These are phyloP conservation scores for Maniola hyperantus DNA, from an alignment of 2,888 invertebrate genomes.

Conservation along the genomic window DNA sequence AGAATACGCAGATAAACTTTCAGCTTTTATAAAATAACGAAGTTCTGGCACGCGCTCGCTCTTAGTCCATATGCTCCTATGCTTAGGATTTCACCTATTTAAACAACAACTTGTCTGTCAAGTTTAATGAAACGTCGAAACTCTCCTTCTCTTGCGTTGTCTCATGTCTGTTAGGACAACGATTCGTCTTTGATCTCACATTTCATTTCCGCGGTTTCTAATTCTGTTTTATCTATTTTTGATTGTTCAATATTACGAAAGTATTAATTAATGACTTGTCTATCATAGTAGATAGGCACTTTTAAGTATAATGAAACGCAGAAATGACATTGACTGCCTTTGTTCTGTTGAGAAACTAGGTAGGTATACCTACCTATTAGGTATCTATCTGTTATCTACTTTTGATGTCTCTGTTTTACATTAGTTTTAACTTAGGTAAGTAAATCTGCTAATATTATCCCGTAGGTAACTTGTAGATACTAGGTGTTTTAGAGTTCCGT, in stretches of 20 bases:
- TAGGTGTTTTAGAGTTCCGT: too few species aligned
- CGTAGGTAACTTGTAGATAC: too few species aligned
- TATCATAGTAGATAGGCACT: neutral
- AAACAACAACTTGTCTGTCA: constrained; percentile 7
- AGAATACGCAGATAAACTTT: too few species aligned
- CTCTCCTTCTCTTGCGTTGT: neutral
- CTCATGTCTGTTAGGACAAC: neutral
- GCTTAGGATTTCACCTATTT: neutral
- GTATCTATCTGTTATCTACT: neutral
- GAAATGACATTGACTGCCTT: neutral
- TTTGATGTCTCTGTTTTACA: neutral
- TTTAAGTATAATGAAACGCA: constrained; percentile 7
- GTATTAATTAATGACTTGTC: constrained; percentile 3
- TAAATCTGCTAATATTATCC: too few species aligned
- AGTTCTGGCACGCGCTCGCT: too few species aligned
- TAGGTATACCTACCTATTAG: too few species aligned
- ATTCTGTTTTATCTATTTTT: constrained; percentile 2
- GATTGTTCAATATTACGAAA: neutral
- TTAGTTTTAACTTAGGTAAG: too few species aligned
- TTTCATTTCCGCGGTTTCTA: constrained; percentile 17
- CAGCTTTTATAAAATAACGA: too few species aligned
- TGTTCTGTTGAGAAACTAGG: neutral
- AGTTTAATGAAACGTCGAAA: neutral
- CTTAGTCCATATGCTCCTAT: neutral
- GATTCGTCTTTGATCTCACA: constrained; percentile 14